Conservation (phyloP, 1,140 invertebrate genomes). For the Arctopsyche grandis region DNA sequence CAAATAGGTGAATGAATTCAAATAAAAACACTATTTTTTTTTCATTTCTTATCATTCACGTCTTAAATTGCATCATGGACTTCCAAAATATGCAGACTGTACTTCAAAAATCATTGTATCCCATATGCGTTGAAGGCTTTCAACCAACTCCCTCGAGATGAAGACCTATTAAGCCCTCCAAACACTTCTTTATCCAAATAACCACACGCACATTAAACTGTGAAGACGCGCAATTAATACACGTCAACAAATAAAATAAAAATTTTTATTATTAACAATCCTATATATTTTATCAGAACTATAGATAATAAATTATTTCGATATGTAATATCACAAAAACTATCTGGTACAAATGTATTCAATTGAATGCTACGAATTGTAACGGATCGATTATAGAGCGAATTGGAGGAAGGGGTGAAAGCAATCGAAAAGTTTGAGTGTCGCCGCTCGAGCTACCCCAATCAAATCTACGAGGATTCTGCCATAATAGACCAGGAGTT, state of each 20-base stretch:
- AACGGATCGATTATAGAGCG: not conserved
- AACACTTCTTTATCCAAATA: constrained; percentile 47
- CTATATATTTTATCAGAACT: not conserved
- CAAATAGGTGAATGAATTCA: no score
- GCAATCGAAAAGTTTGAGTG: constrained; percentile 15
- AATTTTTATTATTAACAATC: not conserved
- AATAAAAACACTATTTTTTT: no score
- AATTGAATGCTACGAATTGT: no score
- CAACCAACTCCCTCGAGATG: constrained; percentile 43
- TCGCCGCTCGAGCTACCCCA: constrained; percentile 28
- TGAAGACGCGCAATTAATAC: constrained; percentile 11
- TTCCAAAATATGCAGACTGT: constrained; percentile 4
- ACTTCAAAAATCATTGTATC: constrained; percentile 43
- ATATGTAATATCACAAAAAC: not conserved
- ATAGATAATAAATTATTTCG: not conserved
- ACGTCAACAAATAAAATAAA: not conserved
- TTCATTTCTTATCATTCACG: no score
- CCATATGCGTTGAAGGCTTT: constrained; percentile 45
- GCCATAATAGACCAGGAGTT: constrained; percentile 41
- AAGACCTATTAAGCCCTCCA: constrained; percentile 46
- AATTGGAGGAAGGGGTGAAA: not conserved
- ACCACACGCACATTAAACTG: constrained; percentile 27
- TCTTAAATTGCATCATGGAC: not conserved
- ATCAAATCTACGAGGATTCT: constrained; percentile 41
- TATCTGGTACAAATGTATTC: no score